Evolutionary conservation across 1,140 invertebrate species (phyloP), one percentile per base, ranked within the genome.

Genomic region (Ridgeia piscesae): DNA sequence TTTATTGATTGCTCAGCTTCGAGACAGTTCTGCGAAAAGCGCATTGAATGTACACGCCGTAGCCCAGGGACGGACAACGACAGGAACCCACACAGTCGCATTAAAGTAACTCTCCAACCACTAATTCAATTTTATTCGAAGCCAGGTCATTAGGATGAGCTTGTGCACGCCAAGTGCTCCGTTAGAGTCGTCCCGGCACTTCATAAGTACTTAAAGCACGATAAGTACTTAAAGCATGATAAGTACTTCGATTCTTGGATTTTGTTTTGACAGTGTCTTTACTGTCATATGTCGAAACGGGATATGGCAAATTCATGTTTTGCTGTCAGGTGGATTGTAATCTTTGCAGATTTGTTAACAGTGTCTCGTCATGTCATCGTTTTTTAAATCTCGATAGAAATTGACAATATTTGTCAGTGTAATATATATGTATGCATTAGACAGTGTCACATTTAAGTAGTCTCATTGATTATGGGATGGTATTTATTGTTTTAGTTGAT

Each of bases 201-300:
- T 77, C 58, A 77, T 77, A 77, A 77, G 58, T 77, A 77, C 58
- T 77, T 77, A 77, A 77, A 77, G 58, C 58, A 77, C 27, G 58
- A 77, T 77, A 77, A 77, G 58, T 77, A 77, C 58, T 77, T 77
- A 77, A 31, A 17, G 58, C 58, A 77, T 27, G 58, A 77, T 77
- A 77, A 17, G 6, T 77, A 6, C 58, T 77, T 77, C 4, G 58
- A 77, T 17, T 31, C 14, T 77, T 31, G 27, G 58, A 77, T 77
- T 77, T 77, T 77, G 27, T 77, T 77, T 77, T 77, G 58, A 77
- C 4, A 6, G 42, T 42, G 42, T 21, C 17, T 77, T 77, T 77
- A 21, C 58, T 77, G 58, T 77, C 58, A 77, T 17, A 77, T 77
- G 42, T 8, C 11, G 17, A 77, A 4, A 2, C 27, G 14, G 4